These are phyloP conservation scores for Chrysochloris asiatica DNA, from an alignment of 2,113 vertebrate species.

Conservation along the genomic window DNA sequence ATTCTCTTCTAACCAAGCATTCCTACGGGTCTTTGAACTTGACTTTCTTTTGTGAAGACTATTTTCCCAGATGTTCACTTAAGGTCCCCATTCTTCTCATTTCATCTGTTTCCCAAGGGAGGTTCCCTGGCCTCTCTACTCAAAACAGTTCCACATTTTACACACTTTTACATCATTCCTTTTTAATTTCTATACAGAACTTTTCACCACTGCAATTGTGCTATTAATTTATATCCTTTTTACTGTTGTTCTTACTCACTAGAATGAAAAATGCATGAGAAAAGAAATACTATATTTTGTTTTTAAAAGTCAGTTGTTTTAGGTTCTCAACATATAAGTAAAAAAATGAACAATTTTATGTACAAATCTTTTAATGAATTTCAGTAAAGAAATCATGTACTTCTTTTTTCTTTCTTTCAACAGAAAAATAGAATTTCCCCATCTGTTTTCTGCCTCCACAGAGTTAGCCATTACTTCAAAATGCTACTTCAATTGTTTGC, in stretches of 20 bases:
- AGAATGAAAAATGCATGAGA: neutral
- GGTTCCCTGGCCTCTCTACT: neutral
- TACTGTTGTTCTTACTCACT: neutral
- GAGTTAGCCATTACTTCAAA: slow-evolving; percentile 24
- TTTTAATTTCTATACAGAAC: neutral
- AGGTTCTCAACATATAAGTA: slow-evolving; percentile 3
- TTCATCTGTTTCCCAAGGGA: neutral
- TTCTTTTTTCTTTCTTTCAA: slow-evolving; percentile 20
- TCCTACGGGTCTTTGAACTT: neutral
- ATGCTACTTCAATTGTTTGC: neutral
- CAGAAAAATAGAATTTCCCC: neutral
- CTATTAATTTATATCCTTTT: slow-evolving; percentile 13
- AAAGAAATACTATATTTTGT: neutral
- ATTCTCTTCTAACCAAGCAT: neutral
- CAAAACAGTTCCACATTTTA: neutral
- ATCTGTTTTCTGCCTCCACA: neutral
- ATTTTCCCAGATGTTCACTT: neutral
- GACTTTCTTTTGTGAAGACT: rapidly evolving
- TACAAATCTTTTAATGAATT: slow-evolving; percentile 18
- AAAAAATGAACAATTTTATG: neutral
- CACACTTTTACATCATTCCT: neutral
- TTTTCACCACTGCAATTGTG: neutral
- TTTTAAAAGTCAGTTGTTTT: neutral
- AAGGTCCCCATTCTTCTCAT: neutral
- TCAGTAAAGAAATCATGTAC: neutral